phyloP scores from a whole-genome alignment of 2,113 vertebrate species.

The Aldabrachelys gigantea region DNA sequence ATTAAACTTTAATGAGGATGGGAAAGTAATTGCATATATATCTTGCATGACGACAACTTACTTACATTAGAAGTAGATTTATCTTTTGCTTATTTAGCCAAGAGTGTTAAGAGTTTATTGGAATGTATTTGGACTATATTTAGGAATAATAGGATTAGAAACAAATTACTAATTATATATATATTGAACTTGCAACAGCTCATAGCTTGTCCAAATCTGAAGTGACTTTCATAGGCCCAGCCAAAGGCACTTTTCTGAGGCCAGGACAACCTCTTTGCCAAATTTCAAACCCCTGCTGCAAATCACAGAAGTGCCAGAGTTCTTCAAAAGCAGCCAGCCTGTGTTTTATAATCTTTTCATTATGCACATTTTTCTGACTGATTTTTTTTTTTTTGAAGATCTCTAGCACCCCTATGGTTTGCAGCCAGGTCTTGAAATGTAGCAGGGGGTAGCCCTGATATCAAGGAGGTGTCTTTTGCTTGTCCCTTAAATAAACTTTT shows the following conservation, averaged over 20 bases:
- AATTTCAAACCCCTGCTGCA: neutral
- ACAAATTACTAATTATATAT: neutral
- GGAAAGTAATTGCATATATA: constrained; percentile 66
- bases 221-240: neutral
- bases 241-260: neutral
- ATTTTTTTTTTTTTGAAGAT: neutral
- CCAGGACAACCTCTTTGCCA: neutral
- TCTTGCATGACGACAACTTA: constrained; percentile 69
- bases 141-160: constrained; percentile 14
- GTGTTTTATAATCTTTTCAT: neutral
- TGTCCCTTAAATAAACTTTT: neutral
- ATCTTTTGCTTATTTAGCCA: constrained; percentile 62
- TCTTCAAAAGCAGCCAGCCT: neutral
- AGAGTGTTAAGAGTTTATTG: neutral
- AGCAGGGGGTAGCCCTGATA: neutral
- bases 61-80: constrained; percentile 59
- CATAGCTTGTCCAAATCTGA: no score
- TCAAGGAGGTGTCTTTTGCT: neutral
- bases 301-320: neutral
- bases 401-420: neutral
- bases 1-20: constrained; percentile 66
- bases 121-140: constrained; percentile 31
- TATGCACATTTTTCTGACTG: neutral
- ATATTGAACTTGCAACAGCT: neutral
- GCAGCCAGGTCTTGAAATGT: neutral